Base-by-base conservation (phyloP, 2,113 vertebrate species). In the Bujurquina vittata region DNA sequence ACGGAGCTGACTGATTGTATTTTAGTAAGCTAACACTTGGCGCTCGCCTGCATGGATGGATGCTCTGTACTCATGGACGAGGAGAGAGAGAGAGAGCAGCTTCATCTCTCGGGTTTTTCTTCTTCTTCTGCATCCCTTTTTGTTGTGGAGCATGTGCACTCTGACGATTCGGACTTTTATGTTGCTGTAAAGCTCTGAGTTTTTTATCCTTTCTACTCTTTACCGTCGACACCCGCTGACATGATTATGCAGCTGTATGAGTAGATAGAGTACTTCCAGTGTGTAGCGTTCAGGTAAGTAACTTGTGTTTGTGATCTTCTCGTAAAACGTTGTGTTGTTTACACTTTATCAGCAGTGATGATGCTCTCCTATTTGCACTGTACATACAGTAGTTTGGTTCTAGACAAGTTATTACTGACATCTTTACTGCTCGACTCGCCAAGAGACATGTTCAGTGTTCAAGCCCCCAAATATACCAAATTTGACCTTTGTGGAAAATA, bases 301-400 rank as follows among this genome's bases (percentile, higher is more conserved):
- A 74, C 75, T 82, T 83, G 93, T 94, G 87, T 89, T 92, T 12
- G 91, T 95, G 89, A 93, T 86, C 92, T 91, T 86, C 78, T 93
- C 75, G 91, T 94, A 72, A 89, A 83, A 69, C 62, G 18, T 88
- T 61, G 87, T 84, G 81, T 79, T 82, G 82, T 92, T 88, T 89
- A 89, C 90, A 90, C 89, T 79, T 69, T 40, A 59, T 85, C 84
- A 84, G 88, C 80, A 77, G 79, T 63, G 80, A 80, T 37, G 77
- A 80, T 23, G 80, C 86, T 29, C 63, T 86, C 88, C 82, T 78
- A 75, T 89, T 92, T 92, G 60, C 90, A 85, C 80, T 94, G 88
- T 94, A 94, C 84, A 94, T 90, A 81, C 62, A 5, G 56, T 72
- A 81, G 90, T 77, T 87, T 79, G 86, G 37, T 87, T 86, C 63